Evolutionary conservation across 2,113 vertebrate genomes (phyloP).

Genomic region (Capricornis sumatraensis): DNA sequence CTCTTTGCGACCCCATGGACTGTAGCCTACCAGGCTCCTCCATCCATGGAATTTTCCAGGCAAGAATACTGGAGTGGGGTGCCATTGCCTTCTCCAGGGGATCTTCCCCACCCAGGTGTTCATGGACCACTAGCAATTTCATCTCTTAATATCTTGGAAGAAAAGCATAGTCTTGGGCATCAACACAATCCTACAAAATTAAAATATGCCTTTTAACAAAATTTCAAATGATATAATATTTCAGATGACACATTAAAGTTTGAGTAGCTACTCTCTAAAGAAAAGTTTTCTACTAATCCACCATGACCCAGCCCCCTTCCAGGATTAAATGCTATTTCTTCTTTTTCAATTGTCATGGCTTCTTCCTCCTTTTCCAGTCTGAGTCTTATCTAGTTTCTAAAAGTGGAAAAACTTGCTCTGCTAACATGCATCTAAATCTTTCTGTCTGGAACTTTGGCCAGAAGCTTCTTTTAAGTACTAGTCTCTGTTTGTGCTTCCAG

Average conservation of each 20-base stretch:
- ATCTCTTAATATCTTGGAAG: neutral
- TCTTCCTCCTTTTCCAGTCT: neutral
- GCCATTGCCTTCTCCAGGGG: neutral
- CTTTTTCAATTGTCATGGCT: neutral
- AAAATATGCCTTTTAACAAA: neutral
- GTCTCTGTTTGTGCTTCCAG: neutral
- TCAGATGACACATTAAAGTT: neutral
- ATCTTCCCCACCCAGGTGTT: neutral
- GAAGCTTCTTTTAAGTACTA: constrained; percentile 18
- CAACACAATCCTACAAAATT: neutral
- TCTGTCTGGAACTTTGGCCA: neutral
- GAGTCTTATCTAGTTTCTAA: neutral
- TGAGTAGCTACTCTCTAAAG: neutral
- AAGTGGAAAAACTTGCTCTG: neutral
- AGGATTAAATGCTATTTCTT: neutral
- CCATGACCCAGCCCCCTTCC: fast-evolving
- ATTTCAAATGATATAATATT: neutral
- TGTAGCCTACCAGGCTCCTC: neutral
- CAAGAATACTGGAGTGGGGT: neutral
- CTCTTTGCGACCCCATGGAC: neutral
- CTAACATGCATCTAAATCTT: neutral
- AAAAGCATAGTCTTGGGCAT: neutral
- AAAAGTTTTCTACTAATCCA: neutral
- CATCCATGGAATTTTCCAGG: neutral
- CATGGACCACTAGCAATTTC: neutral